phyloP scores from a whole-genome alignment of 2,888 invertebrate species.

The Theretra japonica region DNA sequence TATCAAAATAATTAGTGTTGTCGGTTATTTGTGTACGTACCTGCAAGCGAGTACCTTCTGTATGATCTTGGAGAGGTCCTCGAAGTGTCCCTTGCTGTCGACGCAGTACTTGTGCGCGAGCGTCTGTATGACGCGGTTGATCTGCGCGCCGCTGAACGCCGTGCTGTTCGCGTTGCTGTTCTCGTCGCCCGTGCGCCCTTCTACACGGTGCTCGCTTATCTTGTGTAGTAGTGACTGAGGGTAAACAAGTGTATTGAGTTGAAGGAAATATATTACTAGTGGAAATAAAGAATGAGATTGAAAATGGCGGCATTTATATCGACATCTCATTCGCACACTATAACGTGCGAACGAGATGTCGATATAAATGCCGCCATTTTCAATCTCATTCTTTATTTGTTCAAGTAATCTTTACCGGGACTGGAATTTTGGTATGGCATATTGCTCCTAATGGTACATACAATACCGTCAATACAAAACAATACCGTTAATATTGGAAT shows the following conservation, averaged over 20 bases:
- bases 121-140: constrained; percentile 96
- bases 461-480: too few relatives aligned
- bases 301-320: too few relatives aligned
- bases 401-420: too few relatives aligned
- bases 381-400: too few relatives aligned
- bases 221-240: constrained; percentile 90
- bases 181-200: constrained; percentile 85
- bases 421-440: too few relatives aligned
- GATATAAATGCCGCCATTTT: too few relatives aligned
- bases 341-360: too few relatives aligned
- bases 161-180: constrained; percentile 79
- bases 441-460: not conserved
- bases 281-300: too few relatives aligned
- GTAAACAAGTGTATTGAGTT: not conserved
- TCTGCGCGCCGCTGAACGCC: constrained; percentile 87
- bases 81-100: constrained; percentile 97
- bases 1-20: too few relatives aligned
- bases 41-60: constrained; percentile 96
- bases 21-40: constrained; percentile 51
- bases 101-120: constrained; percentile 97
- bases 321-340: too few relatives aligned
- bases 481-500: not conserved
- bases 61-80: constrained; percentile 95
- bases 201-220: constrained; percentile 93
- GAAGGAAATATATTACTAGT: not conserved